Base-by-base conservation (phyloP, 1,140 invertebrate genomes). In the Drosophila ironensis region DNA sequence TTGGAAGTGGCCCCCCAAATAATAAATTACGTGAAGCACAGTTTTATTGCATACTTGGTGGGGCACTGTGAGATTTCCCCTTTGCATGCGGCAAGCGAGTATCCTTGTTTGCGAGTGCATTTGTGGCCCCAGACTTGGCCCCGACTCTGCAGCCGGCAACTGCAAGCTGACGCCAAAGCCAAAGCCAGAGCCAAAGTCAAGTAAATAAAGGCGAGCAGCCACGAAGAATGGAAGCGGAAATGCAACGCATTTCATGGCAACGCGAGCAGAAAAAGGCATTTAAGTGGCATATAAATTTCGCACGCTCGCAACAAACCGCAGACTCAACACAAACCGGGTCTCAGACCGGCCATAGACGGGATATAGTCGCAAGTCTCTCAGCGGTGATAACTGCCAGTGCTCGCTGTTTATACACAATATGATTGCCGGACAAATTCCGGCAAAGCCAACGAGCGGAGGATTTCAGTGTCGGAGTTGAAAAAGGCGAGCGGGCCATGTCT, bases 261-360 rank as follows among this genome's bases (percentile, higher is more conserved):
- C 60, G 6, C 42, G 56, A 48, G 42, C 48, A 44, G 45, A 76
- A 77, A 71, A 76, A 68, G 52, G 54, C 48, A 68, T 71, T 76
- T 82, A 81, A 72, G 67, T 72, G 72, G 68, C 48, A 56, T 38
- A 82, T 76, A 81, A 82, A 81, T 82, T 81, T 64, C 20, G 27
- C 35, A 68, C 51, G 59, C 28, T 44, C 41, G 12, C 35, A 44
- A n/a, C 33, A 14, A 61, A 17, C 35, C 40, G 24, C 54, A 61
- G 57, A 14, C 14, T 7, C 14, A 37, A 57, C 28, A 25, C 28
- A 16, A 24, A 52, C 17, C 47, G 48, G 38, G 25, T 12, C 60
- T 40, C 19, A 41, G 24, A 72, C 28, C 3, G 33, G 17, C 41
- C 9, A 37, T 48, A 41, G 12, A 5, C 25, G 25, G 35, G 12